These are phyloP conservation scores for Eleutherodactylus coqui DNA, from an alignment of 2,797 vertebrate species.

Conservation along the genomic window DNA sequence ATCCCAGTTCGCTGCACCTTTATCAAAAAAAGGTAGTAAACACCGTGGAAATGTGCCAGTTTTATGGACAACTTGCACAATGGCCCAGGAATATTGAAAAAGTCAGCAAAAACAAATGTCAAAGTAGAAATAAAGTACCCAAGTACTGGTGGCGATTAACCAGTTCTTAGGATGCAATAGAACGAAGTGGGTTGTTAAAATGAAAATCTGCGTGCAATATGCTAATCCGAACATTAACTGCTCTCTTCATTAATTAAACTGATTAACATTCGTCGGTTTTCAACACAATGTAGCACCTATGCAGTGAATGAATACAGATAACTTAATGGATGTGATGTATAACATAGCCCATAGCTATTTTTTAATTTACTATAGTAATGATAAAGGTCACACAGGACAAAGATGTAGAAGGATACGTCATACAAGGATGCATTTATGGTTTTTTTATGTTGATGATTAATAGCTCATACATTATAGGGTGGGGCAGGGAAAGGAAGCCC, in stretches of 20 bases:
- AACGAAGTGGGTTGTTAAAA: conserved; percentile 19
- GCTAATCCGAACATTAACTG: not conserved
- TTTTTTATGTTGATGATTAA: not conserved
- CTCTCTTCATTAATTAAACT: conserved; percentile 18
- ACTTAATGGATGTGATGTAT: not conserved
- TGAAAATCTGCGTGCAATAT: not conserved
- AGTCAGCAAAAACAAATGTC: conserved; percentile 45
- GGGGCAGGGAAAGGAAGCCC: too few species aligned
- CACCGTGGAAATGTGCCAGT: conserved; percentile 20
- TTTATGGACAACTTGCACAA: conserved; percentile 25
- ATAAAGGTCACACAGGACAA: conserved; percentile 1
- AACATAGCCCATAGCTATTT: not conserved
- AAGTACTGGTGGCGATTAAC: conserved; percentile 9
- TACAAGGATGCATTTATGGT: not conserved
- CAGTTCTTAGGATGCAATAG: not conserved
- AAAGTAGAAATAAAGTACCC: conserved; percentile 32
- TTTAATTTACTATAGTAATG: not conserved
- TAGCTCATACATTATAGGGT: not conserved
- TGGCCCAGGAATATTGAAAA: conserved; percentile 19
- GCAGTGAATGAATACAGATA: conserved; percentile 24
- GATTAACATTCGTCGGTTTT: conserved; percentile 15
- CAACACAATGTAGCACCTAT: not conserved
- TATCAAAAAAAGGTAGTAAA: conserved; percentile 22
- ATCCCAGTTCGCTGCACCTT: conserved; percentile 15
- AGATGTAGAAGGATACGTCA: not conserved